A percentile compares a stretch with the other conserved stretches of the same genome.
These are phyloP conservation scores for Scaptomyza polygonia DNA, from an alignment of 2,888 invertebrate genomes.

Conservation along the genomic window DNA sequence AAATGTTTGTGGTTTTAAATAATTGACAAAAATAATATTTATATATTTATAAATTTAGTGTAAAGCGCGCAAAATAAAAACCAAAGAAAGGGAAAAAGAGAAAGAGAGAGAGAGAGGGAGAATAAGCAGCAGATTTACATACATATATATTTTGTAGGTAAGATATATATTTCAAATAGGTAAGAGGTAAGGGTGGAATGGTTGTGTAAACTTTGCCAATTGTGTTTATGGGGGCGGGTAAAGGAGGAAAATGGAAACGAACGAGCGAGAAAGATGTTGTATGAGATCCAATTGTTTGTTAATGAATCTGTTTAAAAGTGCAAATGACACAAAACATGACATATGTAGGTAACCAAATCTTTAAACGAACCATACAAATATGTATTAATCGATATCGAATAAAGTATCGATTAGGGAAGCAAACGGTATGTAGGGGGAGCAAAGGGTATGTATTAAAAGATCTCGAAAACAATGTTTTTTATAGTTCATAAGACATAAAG, in stretches of 20 bases:
- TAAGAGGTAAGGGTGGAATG: background rate
- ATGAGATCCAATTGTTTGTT: constrained; percentile 1
- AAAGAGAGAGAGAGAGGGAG: constrained; percentile 40
- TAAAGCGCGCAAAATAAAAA: constrained; percentile 34
- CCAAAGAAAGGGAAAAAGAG: constrained; percentile 25
- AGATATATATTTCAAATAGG: background rate
- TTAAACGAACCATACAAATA: background rate
- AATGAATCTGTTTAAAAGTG: constrained; percentile 6
- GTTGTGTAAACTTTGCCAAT: constrained; percentile 30
- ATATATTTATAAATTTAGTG: constrained; percentile 14
- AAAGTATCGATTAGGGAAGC: background rate
- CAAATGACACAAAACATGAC: background rate
- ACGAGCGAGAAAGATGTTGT: background rate
- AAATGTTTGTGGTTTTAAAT: constrained; percentile 13
- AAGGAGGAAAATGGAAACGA: no score
- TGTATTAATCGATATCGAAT: background rate
- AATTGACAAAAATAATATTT: background rate
- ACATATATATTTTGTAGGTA: constrained; percentile 9
- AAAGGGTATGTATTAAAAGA: background rate
- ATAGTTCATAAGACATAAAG: no score
- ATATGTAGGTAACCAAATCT: no score
- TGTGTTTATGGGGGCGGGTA: background rate
- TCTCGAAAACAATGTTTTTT: background rate
- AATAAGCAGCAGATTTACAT: constrained; percentile 49
- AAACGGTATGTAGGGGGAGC: no score